These are phyloP conservation scores for Acanthis flammea DNA, from an alignment of 2,797 vertebrate genomes.

Conservation along the genomic window DNA sequence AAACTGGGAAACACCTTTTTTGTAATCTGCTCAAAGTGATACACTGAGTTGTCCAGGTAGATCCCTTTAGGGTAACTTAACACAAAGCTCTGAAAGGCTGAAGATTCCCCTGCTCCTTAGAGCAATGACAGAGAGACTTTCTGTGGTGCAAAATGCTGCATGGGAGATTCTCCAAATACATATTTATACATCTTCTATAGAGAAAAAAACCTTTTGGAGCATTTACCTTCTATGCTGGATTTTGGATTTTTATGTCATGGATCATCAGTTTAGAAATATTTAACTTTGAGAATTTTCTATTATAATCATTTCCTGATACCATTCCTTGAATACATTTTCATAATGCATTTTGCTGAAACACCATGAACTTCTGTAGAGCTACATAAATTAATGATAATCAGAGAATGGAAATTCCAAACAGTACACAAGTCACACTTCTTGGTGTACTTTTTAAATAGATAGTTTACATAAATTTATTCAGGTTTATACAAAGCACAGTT, in stretches of 20 bases:
- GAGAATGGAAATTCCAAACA: not conserved
- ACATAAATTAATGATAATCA: not conserved
- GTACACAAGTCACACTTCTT: not conserved
- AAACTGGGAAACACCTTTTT: not conserved
- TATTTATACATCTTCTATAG: not conserved
- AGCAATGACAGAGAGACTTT: not conserved
- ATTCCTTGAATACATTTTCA: not conserved
- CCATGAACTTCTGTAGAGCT: not conserved
- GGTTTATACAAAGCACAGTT: not conserved
- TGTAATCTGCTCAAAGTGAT: not conserved
- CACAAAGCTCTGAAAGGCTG: not conserved
- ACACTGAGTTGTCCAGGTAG: accelerated
- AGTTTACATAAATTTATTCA: not conserved
- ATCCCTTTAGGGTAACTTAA: not conserved
- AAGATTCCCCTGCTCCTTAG: not conserved
- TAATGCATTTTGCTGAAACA: not conserved
- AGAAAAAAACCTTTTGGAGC: not conserved
- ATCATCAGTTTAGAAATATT: not conserved
- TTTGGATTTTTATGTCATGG: not conserved
- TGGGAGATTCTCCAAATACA: not conserved
- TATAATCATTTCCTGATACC: not conserved
- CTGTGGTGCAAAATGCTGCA: not conserved
- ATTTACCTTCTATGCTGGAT: not conserved
- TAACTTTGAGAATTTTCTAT: not conserved
- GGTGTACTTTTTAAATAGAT: not conserved